Evolutionary conservation across 2,888 invertebrate species (phyloP).

Genomic region (Carcina quercana): DNA sequence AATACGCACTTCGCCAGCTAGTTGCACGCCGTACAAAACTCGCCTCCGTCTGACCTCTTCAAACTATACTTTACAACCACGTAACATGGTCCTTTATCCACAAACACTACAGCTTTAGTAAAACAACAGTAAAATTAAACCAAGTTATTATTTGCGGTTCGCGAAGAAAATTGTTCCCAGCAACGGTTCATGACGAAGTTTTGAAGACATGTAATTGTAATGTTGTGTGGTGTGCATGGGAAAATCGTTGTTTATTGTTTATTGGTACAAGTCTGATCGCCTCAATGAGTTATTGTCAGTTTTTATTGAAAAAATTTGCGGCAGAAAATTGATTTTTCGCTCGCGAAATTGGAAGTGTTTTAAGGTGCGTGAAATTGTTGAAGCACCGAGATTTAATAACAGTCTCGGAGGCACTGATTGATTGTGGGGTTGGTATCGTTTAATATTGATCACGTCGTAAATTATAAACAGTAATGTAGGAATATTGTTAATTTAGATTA

Average conservation of each 20-base stretch:
- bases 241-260: constrained; percentile 59
- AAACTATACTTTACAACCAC: constrained; percentile 23
- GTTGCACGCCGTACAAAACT: constrained; percentile 35
- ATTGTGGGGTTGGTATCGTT: too few relatives aligned
- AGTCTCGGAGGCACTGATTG: too few relatives aligned
- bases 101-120: constrained; percentile 25
- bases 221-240: constrained; percentile 27
- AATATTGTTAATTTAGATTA: too few relatives aligned
- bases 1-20: constrained; percentile 64
- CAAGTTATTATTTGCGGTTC: constrained; percentile 19
- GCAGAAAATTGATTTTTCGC: constrained; percentile 53
- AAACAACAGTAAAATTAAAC: constrained; percentile 36
- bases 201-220: constrained; percentile 8
- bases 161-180: constrained; percentile 14
- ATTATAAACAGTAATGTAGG: too few relatives aligned
- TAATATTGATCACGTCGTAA: too few relatives aligned
- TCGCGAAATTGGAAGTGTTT: constrained; percentile 3
- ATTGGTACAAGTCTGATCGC: constrained; percentile 48
- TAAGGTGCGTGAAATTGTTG: too few relatives aligned
- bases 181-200: too few relatives aligned
- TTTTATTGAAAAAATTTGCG: constrained; percentile 42
- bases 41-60: constrained; percentile 13
- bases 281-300: constrained; percentile 44
- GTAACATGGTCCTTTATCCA: constrained; percentile 16
- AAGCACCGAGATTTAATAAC: too few relatives aligned